Conservation (phyloP, 1,140 invertebrate genomes). For the Pemphigus obesinymphae region DNA sequence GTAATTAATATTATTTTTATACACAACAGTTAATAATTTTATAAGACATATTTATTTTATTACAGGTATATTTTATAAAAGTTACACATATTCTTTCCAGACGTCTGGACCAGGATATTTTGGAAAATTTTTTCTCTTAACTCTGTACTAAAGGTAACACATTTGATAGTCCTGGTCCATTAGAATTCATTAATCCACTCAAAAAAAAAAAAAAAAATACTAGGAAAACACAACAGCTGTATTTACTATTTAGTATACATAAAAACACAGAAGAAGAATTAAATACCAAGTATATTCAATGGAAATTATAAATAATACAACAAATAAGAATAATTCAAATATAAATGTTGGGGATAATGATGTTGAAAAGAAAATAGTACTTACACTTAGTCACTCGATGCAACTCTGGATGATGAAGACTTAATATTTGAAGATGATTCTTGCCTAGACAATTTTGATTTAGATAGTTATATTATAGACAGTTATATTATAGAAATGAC, state of each 20-base stretch:
- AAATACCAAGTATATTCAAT: neutral
- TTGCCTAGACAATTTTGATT: neutral
- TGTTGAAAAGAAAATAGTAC: neutral
- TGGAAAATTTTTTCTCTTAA: neutral
- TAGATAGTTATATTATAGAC: neutral
- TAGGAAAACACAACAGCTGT: neutral
- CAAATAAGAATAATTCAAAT: neutral
- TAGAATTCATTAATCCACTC: neutral
- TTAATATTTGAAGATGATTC: neutral
- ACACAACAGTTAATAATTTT: no score
- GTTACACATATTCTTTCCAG: neutral
- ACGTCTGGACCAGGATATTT: neutral
- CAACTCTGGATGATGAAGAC: neutral
- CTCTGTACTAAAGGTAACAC: neutral
- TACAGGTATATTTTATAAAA: no score
- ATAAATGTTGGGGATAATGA: neutral
- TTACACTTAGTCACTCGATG: neutral
- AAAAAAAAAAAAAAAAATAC: neutral
- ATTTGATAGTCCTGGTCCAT: neutral
- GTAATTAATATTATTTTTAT: no score
- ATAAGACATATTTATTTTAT: no score
- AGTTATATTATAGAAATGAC: neutral
- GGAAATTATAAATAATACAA: neutral
- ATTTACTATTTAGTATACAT: neutral
- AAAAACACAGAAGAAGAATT: neutral